Evolutionary conservation across 2,888 invertebrate genomes (phyloP), one percentile per base, ranked within the genome.

Genomic region (Drosophila nr. perissopoda): DNA sequence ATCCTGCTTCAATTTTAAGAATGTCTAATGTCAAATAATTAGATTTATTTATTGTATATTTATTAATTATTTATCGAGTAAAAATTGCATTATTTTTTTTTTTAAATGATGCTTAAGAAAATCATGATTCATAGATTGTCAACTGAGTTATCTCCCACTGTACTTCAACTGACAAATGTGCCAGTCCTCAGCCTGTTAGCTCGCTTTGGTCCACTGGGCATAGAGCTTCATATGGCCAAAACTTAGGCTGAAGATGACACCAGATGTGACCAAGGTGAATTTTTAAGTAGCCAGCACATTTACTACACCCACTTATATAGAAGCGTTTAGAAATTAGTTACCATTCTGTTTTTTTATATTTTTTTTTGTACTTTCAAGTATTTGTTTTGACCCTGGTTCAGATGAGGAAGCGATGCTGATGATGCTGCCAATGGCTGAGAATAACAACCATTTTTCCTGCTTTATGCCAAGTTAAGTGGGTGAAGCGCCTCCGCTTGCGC

Each of bases 391-490:
- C 46, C 78, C 67, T 72, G 60, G n/a, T 38, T 36, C 65, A 74
- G 70, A 79, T 74, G 76, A 66, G 76, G 65, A 64, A 67, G 64
- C 68, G 73, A 70, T 73, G 77, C 70, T 74, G 82, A 76, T 83
- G 80, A 86, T 71, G 83, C 66, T 82, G 82, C 82, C 82, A 74
- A 73, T 87, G 84, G 66, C 69, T 72, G 73, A 49, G 75, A 81
- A 81, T 74, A 80, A 71, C 73, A 77, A 70, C 78, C 74, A 80
- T 87, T 88, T 89, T 87, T 82, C 70, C 76, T 79, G 81, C 79
- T 84, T 88, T 79, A 81, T 82, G 84, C 84, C 84, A 84, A 84
- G 77, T 84, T 89, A 88, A 88, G 89, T 88, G 88, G 88, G 88
- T 88, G 88, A 82, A 70, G 63, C 51, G 49, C 64, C 70, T 70